Conservation (phyloP, 2,888 invertebrate genomes). For the Ditylenchus weischeri region DNA sequence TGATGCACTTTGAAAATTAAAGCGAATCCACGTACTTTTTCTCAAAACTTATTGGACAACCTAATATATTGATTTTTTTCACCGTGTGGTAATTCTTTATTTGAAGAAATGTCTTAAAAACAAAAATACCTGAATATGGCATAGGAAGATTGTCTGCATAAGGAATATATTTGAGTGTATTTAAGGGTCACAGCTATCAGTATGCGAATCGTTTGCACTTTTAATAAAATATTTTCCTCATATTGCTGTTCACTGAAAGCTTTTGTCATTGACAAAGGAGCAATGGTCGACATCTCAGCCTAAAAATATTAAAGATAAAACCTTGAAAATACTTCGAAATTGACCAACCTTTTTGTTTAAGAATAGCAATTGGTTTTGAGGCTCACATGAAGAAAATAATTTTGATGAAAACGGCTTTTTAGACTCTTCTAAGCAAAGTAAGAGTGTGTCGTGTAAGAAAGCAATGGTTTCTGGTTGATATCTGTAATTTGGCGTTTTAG, state of each 20-base stretch:
- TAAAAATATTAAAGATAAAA: conserved; percentile 4
- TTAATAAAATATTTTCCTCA: not conserved
- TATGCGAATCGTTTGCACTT: conserved; percentile 11
- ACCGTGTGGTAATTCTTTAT: too few relatives aligned
- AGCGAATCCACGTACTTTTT: too few relatives aligned
- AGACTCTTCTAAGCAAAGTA: conserved; percentile 64
- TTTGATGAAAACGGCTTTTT: conserved; percentile 23
- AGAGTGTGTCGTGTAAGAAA: conserved; percentile 75
- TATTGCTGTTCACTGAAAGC: not conserved
- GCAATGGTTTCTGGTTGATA: conserved; percentile 77
- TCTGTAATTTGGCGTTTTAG: conserved; percentile 61
- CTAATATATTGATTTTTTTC: too few relatives aligned
- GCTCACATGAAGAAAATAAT: conserved; percentile 38
- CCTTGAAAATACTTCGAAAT: not conserved
- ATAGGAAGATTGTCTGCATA: conserved; percentile 34
- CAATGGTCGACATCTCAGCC: not conserved
- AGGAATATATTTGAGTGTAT: conserved; percentile 32
- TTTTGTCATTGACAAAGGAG: not conserved
- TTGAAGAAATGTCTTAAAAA: not conserved
- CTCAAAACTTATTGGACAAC: too few relatives aligned
- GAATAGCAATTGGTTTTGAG: conserved; percentile 42
- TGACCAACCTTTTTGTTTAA: conserved; percentile 25
- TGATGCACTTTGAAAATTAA: too few relatives aligned
- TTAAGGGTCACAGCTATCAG: conserved; percentile 6
- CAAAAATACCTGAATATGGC: conserved; percentile 34